Conservation (phyloP, 2,888 invertebrate genomes). For the Eilema depressum region DNA sequence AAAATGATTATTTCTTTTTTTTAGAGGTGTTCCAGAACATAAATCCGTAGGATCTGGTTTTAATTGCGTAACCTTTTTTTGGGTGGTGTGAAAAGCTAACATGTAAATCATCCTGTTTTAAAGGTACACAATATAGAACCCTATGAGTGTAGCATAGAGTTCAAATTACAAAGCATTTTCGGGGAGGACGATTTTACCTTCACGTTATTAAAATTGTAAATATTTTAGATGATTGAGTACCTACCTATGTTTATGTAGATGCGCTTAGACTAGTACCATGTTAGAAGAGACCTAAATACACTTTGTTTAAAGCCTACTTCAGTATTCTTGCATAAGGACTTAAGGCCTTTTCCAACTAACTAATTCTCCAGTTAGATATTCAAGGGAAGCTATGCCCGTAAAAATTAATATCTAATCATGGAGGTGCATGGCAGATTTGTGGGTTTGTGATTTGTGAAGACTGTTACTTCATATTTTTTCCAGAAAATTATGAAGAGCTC, state of each 20-base stretch:
- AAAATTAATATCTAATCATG: neutral
- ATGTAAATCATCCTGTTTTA: conserved; percentile 16
- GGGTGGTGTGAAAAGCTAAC: conserved; percentile 19
- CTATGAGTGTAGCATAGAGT: neutral
- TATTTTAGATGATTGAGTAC: neutral
- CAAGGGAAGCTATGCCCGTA: neutral
- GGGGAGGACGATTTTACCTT: neutral
- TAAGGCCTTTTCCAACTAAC: neutral
- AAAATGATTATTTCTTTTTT: conserved; percentile 39
- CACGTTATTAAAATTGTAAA: neutral
- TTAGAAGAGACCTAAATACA: neutral
- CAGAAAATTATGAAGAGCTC: neutral
- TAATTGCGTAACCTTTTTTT: conserved; percentile 32
- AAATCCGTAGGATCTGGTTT: conserved; percentile 35
- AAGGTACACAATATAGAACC: neutral
- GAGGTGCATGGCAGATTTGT: neutral
- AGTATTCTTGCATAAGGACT: neutral
- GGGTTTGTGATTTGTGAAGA: neutral
- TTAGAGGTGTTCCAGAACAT: conserved; percentile 20
- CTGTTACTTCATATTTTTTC: neutral
- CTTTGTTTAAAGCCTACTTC: neutral
- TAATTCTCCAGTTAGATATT: neutral
- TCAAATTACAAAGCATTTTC: neutral
- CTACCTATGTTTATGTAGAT: too few species aligned
- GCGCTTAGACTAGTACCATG: neutral